Evolutionary conservation across 2,797 vertebrate genomes (phyloP).

Genomic region (Coregonus sp.): DNA sequence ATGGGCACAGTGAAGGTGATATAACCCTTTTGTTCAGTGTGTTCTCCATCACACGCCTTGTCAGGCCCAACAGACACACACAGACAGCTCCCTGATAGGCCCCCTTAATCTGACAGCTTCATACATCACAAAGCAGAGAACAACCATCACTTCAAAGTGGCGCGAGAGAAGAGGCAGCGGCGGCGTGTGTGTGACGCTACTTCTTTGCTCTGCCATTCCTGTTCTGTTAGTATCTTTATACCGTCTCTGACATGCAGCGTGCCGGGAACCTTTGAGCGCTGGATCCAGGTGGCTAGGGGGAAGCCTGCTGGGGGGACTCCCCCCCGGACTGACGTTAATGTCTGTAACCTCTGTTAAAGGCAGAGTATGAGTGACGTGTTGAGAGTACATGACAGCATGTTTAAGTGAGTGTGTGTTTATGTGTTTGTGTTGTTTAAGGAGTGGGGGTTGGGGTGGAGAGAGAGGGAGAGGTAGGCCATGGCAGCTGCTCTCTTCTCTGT

Average conservation of each 20-base stretch:
- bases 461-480: neutral
- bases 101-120: slow-evolving; percentile 89
- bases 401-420: slow-evolving; percentile 18
- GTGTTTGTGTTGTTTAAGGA: slow-evolving; percentile 17
- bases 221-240: slow-evolving; percentile 59
- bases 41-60: slow-evolving; percentile 87
- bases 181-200: slow-evolving; percentile 64
- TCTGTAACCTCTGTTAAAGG: slow-evolving; percentile 2
- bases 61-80: slow-evolving; percentile 75
- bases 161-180: slow-evolving; percentile 22
- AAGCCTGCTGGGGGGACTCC: slow-evolving; percentile 75
- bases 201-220: slow-evolving; percentile 80
- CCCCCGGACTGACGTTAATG: slow-evolving; percentile 48
- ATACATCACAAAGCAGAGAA: slow-evolving; percentile 86
- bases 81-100: slow-evolving; percentile 81
- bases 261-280: slow-evolving; percentile 77
- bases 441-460: neutral
- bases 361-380: neutral
- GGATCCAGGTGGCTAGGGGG: slow-evolving; percentile 65
- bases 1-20: slow-evolving; percentile 80
- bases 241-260: slow-evolving; percentile 80
- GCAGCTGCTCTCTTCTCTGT: neutral
- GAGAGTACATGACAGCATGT: slow-evolving; percentile 8
- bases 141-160: slow-evolving; percentile 86
- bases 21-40: slow-evolving; percentile 90